Evolutionary conservation across 1,140 invertebrate genomes (phyloP).

Genomic region (Cotesia glomerata): DNA sequence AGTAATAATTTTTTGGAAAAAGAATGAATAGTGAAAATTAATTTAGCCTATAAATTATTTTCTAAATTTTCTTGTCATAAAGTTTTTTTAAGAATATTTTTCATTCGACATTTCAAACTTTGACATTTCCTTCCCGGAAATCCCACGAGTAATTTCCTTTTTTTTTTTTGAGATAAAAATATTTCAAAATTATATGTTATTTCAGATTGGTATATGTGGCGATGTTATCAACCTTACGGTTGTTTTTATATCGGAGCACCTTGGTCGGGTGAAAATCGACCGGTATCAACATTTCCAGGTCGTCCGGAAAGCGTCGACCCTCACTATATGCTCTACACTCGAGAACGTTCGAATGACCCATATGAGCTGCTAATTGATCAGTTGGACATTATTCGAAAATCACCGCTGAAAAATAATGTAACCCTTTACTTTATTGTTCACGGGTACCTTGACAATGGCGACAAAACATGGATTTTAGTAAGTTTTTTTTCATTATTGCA

Average conservation of each 20-base stretch:
- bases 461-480: constrained; percentile 75
- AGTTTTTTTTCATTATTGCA: constrained; percentile 36
- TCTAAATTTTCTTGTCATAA: too few relatives aligned
- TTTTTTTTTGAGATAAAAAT: neutral
- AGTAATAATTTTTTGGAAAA: too few relatives aligned
- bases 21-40: too few relatives aligned
- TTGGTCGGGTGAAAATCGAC: constrained; percentile 78
- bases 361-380: constrained; percentile 71
- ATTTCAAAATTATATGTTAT: constrained; percentile 14
- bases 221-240: constrained; percentile 80
- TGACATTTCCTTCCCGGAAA: too few relatives aligned
- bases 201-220: constrained; percentile 60
- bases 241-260: constrained; percentile 83
- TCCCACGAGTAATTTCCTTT: too few relatives aligned
- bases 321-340: constrained; percentile 64
- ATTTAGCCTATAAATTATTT: too few relatives aligned
- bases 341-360: constrained; percentile 64
- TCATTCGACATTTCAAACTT: too few relatives aligned
- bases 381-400: constrained; percentile 65
- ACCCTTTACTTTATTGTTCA: constrained; percentile 81
- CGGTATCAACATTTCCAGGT: constrained; percentile 79
- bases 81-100: too few relatives aligned
- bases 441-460: constrained; percentile 84
- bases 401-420: constrained; percentile 67
- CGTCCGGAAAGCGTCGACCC: constrained; percentile 67